These are phyloP conservation scores for Malacosoma neustria DNA, from an alignment of 2,888 invertebrate species.

Conservation along the genomic window DNA sequence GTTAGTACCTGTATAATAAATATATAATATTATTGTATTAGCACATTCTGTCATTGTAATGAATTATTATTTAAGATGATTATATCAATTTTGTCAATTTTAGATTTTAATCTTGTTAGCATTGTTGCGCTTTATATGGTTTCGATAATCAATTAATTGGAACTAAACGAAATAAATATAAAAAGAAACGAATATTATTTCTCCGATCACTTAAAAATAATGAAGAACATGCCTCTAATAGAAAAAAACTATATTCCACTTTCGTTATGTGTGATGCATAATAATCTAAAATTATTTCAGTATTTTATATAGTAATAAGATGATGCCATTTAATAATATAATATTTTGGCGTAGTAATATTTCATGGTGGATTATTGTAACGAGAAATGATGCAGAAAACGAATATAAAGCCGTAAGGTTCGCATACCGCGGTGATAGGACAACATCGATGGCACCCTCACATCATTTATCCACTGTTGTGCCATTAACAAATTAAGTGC, in stretches of 20 bases:
- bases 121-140: conserved; percentile 46
- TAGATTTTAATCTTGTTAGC: conserved; percentile 61
- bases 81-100: conserved; percentile 75
- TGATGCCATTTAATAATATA: conserved; percentile 52
- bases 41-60: conserved; percentile 41
- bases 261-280: not conserved
- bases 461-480: conserved; percentile 57
- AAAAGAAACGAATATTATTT: no score
- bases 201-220: not conserved
- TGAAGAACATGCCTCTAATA: no score
- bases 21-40: conserved; percentile 26
- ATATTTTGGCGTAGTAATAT: conserved; percentile 51
- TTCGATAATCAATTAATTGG: conserved; percentile 10
- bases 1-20: conserved; percentile 15
- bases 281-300: conserved; percentile 55
- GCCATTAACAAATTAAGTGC: conserved; percentile 72
- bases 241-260: not conserved
- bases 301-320: conserved; percentile 57
- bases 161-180: conserved; percentile 5
- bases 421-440: not conserved
- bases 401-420: not conserved
- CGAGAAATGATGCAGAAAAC: not conserved
- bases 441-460: conserved; percentile 34
- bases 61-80: conserved; percentile 60
- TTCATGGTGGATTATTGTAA: not conserved